Conservation (phyloP, 2,113 vertebrate genomes). For the Petrocephalus microphthalmus region DNA sequence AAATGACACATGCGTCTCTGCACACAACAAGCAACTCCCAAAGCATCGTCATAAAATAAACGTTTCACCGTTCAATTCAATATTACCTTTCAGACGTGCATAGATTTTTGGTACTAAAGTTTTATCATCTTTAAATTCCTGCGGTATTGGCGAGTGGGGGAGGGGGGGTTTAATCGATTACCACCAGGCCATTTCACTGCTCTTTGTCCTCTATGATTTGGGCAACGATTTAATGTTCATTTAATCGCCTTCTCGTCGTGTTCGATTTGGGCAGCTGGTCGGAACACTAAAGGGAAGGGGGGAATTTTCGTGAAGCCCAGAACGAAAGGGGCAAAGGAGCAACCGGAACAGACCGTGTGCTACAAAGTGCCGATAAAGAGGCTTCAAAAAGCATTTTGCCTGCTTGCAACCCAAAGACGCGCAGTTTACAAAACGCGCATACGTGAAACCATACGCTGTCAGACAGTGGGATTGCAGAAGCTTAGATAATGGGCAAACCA, state of each 20-base stretch:
- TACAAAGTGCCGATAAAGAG: background rate
- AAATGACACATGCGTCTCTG: background rate
- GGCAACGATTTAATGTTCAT: background rate
- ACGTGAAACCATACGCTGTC: background rate
- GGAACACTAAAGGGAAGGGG: background rate
- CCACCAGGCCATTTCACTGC: background rate
- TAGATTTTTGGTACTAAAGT: background rate
- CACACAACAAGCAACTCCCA: background rate
- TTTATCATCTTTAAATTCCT: background rate
- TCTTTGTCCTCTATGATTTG: background rate
- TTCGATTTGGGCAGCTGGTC: background rate
- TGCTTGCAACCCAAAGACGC: background rate
- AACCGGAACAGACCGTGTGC: background rate
- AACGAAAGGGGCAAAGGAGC: background rate
- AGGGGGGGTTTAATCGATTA: background rate
- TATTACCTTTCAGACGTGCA: background rate
- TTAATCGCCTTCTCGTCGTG: background rate
- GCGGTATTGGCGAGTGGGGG: background rate
- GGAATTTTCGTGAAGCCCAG: background rate
- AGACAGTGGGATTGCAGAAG: background rate
- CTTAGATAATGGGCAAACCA: background rate
- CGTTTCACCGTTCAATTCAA: background rate
- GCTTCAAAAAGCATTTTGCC: background rate
- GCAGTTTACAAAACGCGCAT: background rate
- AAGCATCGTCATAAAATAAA: background rate